Base-by-base conservation (phyloP, 2,797 vertebrate genomes). In the Poeciliopsis infans region DNA sequence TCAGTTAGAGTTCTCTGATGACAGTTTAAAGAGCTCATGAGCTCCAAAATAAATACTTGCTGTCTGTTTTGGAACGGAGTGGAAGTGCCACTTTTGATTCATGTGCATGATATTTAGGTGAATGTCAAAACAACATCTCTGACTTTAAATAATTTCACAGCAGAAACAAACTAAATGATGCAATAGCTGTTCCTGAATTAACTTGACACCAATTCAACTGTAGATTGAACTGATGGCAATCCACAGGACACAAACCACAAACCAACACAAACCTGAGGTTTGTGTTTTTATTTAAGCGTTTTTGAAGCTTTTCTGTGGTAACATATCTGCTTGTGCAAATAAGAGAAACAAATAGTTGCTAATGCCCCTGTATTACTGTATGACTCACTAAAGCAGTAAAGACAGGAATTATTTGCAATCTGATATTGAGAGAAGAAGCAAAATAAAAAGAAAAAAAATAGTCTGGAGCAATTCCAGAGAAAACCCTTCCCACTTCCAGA, bases 401-500 rank as follows among this genome's bases (percentile, higher is more conserved):
- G 23, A 43, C 18, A 53, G 47, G 11, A 49, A 13, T 8, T 20
- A 69, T n/a, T 20, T 72, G 45, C n/a, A 41, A 7, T 31, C 33
- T 18, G 23, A 75, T 16, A 20, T 20, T 28, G 8, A 20, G 7
- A 57, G 28, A 16, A 5, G 1, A 13, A 4, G 28, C 3, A 7
- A 33, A 64, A 69, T 61, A 2, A 20, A 39, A 33, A 33, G 3
- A 77, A 4, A 2, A 20, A 10, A 51, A 51, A 51, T 49, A 20
- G 7, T 31, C 55, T 73, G 46, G 41, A 45, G 55, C 68, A 75
- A 33, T 91, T 91, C 83, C 47, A 72, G 2, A 70, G 92, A 92
- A 92, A 91, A 71, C 4, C 75, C 25, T 7, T 75, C 55, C 36
- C 36, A 68, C 36, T 93, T 94, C 90, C 82, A 78, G 18, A 28